Percentiles rank a stretch among this genome's conserved stretches.
These are phyloP conservation scores for Myrmecophaga tridactyla DNA, from an alignment of 2,113 vertebrate genomes.

Conservation along the genomic window DNA sequence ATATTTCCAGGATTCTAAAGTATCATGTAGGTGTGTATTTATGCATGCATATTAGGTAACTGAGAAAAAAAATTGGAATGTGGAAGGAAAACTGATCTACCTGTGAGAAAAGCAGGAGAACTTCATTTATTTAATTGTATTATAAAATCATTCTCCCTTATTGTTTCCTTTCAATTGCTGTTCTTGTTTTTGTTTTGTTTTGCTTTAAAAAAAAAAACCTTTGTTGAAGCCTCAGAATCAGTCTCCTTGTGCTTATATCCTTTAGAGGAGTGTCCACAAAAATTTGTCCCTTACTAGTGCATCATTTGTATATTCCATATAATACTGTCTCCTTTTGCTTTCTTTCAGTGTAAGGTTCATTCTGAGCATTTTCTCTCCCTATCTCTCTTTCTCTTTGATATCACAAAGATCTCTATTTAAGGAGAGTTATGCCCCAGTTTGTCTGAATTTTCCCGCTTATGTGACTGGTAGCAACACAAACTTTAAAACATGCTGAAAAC, in stretches of 20 bases:
- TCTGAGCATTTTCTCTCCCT: neutral
- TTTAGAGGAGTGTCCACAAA: neutral
- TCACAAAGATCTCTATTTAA: neutral
- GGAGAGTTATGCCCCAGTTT: neutral
- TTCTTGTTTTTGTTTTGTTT: neutral
- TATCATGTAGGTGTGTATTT: neutral
- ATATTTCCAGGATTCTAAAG: neutral
- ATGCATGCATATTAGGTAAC: neutral
- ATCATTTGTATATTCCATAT: neutral
- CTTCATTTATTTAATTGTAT: slow-evolving; percentile 18
- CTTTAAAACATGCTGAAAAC: neutral
- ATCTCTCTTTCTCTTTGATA: neutral
- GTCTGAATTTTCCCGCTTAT: neutral
- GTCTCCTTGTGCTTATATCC: neutral
- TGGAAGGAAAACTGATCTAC: slow-evolving; percentile 26
- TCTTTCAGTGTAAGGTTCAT: neutral
- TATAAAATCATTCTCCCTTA: neutral
- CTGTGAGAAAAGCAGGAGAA: slow-evolving; percentile 43
- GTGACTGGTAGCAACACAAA: neutral
- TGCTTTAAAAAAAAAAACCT: too few relatives aligned
- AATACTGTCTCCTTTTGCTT: neutral
- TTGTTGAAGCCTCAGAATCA: neutral
- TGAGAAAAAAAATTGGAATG: slow-evolving; percentile 11
- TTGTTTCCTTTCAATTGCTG: neutral
- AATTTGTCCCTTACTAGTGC: neutral